These are phyloP conservation scores for Stylophora pistillata DNA, from an alignment of 64 coral and sea anemone genomes.

Conservation along the genomic window DNA sequence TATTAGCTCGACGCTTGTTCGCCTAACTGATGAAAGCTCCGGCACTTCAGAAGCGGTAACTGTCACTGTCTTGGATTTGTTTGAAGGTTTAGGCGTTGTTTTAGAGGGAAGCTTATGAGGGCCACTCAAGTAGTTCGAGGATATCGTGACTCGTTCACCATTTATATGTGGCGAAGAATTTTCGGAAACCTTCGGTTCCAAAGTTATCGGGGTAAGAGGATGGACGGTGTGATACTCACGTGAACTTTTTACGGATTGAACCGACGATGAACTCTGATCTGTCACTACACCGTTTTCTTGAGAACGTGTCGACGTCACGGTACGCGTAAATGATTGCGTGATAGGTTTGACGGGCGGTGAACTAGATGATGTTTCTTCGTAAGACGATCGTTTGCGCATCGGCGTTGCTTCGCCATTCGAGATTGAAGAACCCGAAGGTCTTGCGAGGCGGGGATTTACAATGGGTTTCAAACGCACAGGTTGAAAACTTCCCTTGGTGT, in stretches of 20 bases:
- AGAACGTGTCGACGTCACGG: not conserved
- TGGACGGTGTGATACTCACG: not conserved
- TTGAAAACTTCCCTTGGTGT: not conserved
- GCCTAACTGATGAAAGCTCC: not conserved
- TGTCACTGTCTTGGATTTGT: constrained; percentile 57
- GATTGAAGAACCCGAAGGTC: not conserved
- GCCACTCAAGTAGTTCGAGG: constrained; percentile 22
- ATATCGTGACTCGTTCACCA: constrained; percentile 7
- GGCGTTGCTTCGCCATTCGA: not conserved
- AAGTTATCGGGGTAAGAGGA: constrained; percentile 11
- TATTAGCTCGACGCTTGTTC: constrained; percentile 9
- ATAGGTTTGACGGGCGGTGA: not conserved
- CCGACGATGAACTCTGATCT: not conserved
- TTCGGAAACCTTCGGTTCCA: constrained; percentile 21
- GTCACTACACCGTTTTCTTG: not conserved
- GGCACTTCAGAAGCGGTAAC: constrained; percentile 50
- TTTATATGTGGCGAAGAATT: not conserved
- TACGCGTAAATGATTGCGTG: not conserved
- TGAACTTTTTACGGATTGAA: not conserved
- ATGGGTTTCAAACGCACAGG: constrained; percentile 30
- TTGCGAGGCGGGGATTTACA: not conserved
- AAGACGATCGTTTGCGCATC: not conserved
- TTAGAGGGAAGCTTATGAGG: constrained; percentile 3
- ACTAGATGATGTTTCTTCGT: not conserved
- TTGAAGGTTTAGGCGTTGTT: not conserved